Conservation (phyloP, 2,888 invertebrate genomes). For the Norana najaformis region DNA sequence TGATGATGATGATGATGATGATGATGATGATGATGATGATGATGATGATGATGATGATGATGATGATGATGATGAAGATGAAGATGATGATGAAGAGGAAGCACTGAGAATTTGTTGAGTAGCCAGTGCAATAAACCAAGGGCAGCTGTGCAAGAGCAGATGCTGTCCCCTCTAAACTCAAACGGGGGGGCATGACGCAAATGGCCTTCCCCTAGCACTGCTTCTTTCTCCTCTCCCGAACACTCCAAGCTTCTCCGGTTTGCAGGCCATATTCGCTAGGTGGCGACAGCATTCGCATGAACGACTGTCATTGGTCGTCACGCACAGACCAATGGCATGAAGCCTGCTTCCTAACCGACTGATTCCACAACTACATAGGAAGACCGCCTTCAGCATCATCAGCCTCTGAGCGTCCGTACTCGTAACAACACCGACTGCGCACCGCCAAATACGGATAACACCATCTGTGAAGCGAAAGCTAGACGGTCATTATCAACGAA, state of each 20-base stretch:
- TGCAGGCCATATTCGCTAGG: neutral
- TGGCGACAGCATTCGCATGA: neutral
- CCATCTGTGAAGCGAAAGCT: neutral
- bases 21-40: constrained; percentile 32
- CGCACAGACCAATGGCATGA: neutral
- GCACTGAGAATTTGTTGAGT: too few species aligned
- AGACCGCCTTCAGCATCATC: neutral
- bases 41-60: constrained; percentile 32
- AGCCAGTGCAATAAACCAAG: too few species aligned
- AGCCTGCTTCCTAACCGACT: neutral
- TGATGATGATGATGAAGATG: constrained; percentile 22
- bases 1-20: constrained; percentile 29
- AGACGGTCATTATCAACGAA: neutral
- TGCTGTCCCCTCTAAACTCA: too few species aligned
- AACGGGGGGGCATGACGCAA: too few species aligned
- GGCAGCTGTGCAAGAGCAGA: too few species aligned
- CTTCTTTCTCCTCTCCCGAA: too few species aligned
- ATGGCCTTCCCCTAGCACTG: too few species aligned
- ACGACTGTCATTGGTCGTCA: neutral
- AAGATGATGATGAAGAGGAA: neutral
- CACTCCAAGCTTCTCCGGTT: neutral
- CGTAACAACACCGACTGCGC: neutral
- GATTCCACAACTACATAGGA: constrained; percentile 2
- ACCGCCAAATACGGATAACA: too few species aligned
- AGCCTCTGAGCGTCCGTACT: neutral